Conservation (phyloP, 2,888 invertebrate species). For the Troides oblongomaculatus region DNA sequence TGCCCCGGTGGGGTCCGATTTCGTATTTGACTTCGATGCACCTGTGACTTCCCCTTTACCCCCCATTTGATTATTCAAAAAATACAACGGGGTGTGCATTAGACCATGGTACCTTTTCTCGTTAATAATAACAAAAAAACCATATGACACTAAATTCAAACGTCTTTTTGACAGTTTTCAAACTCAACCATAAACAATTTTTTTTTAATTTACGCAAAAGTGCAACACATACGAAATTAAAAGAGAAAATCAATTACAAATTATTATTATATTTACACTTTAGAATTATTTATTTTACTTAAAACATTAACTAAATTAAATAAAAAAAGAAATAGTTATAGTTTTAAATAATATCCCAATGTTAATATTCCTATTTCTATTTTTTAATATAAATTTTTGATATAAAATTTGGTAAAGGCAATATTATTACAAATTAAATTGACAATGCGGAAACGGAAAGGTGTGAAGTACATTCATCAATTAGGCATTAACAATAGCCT, state of each 20-base stretch:
- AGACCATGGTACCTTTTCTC: constrained; percentile 41
- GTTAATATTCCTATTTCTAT: too few species aligned
- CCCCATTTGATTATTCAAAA: constrained; percentile 14
- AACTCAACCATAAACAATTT: not conserved
- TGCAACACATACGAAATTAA: too few species aligned
- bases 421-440: not conserved
- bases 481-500: constrained; percentile 31
- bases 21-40: constrained; percentile 34
- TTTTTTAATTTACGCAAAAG: not conserved
- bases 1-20: constrained; percentile 33
- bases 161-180: constrained; percentile 6
- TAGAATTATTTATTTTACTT: too few species aligned
- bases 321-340: too few species aligned
- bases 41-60: not conserved
- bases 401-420: too few species aligned
- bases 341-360: too few species aligned
- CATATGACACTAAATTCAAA: not conserved
- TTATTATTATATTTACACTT: too few species aligned
- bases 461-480: constrained; percentile 28
- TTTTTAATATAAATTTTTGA: too few species aligned
- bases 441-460: not conserved
- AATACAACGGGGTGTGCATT: constrained; percentile 44
- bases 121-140: constrained; percentile 26
- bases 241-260: too few species aligned
- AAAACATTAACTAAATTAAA: too few species aligned